Percentiles rank a stretch among this genome's conserved stretches.
Conservation (phyloP, 2,888 invertebrate genomes). For the Yponomeuta cagnagella region DNA sequence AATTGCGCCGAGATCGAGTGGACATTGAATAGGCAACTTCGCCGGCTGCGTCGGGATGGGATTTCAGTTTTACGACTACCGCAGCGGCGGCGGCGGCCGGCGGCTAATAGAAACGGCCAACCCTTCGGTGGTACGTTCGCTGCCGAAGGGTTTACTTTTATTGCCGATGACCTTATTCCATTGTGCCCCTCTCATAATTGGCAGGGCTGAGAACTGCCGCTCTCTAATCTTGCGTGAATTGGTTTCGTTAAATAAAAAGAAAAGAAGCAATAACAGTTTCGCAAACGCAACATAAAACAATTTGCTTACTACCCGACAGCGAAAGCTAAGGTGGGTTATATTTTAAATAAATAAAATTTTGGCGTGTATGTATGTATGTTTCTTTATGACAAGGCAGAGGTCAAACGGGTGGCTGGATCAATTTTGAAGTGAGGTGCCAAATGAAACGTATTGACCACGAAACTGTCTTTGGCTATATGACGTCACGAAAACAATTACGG, state of each 20-base stretch:
- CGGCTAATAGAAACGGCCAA: conserved; percentile 63
- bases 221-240: conserved; percentile 16
- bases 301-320: no score
- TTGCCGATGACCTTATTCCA: conserved; percentile 63
- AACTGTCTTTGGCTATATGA: no score
- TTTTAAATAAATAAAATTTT: no score
- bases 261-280: not conserved
- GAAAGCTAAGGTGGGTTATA: no score
- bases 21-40: conserved; percentile 34
- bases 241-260: not conserved
- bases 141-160: conserved; percentile 72
- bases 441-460: not conserved
- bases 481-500: no score
- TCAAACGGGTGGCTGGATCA: not conserved
- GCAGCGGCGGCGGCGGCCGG: conserved; percentile 39
- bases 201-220: conserved; percentile 38
- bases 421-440: not conserved
- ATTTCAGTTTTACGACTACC: conserved; percentile 42
- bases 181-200: conserved; percentile 65
- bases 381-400: no score
- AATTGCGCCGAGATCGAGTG: conserved; percentile 37
- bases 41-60: conserved; percentile 40
- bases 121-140: conserved; percentile 63
- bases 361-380: no score
- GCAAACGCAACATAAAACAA: not conserved